A percentile compares a stretch with the other conserved stretches of the same genome.
Evolutionary conservation across 2,888 invertebrate species (phyloP).

Genomic region (Thalpophila matura): DNA sequence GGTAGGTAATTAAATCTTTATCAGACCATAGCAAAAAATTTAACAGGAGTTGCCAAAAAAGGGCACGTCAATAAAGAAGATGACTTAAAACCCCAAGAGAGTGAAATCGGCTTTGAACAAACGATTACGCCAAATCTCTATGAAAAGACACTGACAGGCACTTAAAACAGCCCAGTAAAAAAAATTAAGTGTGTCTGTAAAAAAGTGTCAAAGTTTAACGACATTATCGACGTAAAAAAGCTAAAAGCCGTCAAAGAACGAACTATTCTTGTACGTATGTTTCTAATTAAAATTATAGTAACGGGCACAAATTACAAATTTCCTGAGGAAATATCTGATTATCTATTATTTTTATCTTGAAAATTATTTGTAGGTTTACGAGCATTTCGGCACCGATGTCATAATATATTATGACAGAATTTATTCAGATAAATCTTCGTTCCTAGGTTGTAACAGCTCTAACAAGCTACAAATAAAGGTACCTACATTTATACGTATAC

Average conservation of each 20-base stretch:
- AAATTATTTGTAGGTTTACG: slow-evolving; percentile 71
- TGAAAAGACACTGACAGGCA: slow-evolving; percentile 74
- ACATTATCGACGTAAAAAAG: slow-evolving; percentile 75
- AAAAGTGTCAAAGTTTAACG: slow-evolving; percentile 86
- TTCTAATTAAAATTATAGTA: slow-evolving; percentile 82
- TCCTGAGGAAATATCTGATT: slow-evolving; percentile 86
- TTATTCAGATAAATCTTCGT: not conserved
- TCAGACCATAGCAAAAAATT: slow-evolving; percentile 21
- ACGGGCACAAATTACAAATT: slow-evolving; percentile 80
- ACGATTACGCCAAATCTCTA: slow-evolving; percentile 39
- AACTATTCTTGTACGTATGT: slow-evolving; percentile 74
- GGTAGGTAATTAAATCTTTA: slow-evolving; percentile 9
- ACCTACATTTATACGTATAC: too few relatives aligned
- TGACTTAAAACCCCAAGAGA: slow-evolving; percentile 56
- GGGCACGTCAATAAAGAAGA: slow-evolving; percentile 51
- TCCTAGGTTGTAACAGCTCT: not conserved
- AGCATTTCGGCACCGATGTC: slow-evolving; percentile 36
- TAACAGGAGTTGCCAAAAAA: slow-evolving; percentile 56
- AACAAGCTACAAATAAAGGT: too few relatives aligned
- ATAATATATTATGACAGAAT: slow-evolving; percentile 52
- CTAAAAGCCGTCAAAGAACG: slow-evolving; percentile 68
- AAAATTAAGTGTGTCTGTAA: slow-evolving; percentile 72
- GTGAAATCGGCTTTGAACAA: slow-evolving; percentile 40
- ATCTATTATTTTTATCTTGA: slow-evolving; percentile 73
- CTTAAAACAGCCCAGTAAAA: slow-evolving; percentile 73